Base-by-base conservation (phyloP, 2,797 vertebrate genomes). In the Vespertilio murinus region DNA sequence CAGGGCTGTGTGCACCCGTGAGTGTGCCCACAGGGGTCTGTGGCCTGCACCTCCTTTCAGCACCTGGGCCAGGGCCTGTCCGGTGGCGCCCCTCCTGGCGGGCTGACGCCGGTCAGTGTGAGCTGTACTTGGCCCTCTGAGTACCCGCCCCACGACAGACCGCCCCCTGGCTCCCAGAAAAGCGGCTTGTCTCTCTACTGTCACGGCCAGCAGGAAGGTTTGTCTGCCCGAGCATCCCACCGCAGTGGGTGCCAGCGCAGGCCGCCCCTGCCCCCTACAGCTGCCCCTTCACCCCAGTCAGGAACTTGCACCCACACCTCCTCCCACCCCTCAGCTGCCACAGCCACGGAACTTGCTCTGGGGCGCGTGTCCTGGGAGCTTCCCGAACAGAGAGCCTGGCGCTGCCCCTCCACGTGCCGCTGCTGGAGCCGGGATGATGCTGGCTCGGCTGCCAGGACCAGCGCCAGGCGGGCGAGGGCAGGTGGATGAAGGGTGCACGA, bases 141-240 rank as follows among this genome's bases (percentile, higher is more conserved):
- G n/a, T 2, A 12, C 61, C 71, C 23, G 0, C 30, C 54, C 71
- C 28, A 0, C 22, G 1, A 23, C 0, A 6, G 17, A 59, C 0
- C 5, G 5, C 33, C 7, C 75, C 2, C 5, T 35, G 54, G 20
- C 23, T 4, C 75, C 1, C 3, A 13, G 45, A 42, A 23, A 28
- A 11, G 52, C 6, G 30, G 30, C 54, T 28, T 5, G 23, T n/a
- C 17, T 64, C 54, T 54, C 75, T 28, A 7, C 35, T 33, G 35
- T 61, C 9, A 0, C 47, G 2, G 0, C 45, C 47, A 23, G 89
- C 4, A 16, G 25, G 5, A 40, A 35, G 79, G 5, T 2, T 11
- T 42, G 30, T 25, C 3, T 5, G 40, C 47, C 67, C 4, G 2
- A 22, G 54, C 54, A 56, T 25, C 22, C 54, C 54, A 25, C 54